Evolutionary conservation across 2,113 vertebrate genomes (phyloP), one percentile per base, ranked within the genome.

Genomic region (Zosterops borbonicus): DNA sequence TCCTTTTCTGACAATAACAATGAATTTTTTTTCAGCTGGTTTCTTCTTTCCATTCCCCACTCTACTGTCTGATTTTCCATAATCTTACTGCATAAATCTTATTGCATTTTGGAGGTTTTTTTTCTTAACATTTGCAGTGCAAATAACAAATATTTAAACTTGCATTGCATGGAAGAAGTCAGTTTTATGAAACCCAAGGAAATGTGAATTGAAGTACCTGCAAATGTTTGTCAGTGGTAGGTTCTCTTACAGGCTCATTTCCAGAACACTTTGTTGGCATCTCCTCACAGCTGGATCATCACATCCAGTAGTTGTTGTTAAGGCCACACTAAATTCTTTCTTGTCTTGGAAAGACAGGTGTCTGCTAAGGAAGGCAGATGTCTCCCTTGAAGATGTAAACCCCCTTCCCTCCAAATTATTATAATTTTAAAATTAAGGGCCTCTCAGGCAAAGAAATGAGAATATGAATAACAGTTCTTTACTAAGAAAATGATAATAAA

Each of bases 121-220:
- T 87, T 63, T 37, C 41, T 50, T 75, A 65, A 83, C 50, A 44
- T 84, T 87, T 95, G 68, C 64, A 46, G 67, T 65, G 67, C 87
- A 83, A 83, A 83, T 41, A 87, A 31, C 55, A 73, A 87, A 83
- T 90, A 74, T 79, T 87, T 83, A 75, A 92, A 67, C 67, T 74
- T 41, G 39, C 0, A 1, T 67, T 53, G 74, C 41, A 20, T 47
- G 67, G 77, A 16, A 59, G 44, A 75, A 87, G 37, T 49, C 59
- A 12, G 18, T 39, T 94, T 80, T 58, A 85, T 49, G 74, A 70
- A 84, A 90, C 41, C 69, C 33, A 22, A 93, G 88, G 69, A 63
- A 90, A 79, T 19, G 44, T 20, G 41, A 76, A 67, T 60, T 17
- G 29, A 91, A 87, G 55, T 20, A 9, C 62, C 42, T 67, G 60